Evolutionary conservation across 2,888 invertebrate species (phyloP), one percentile per base, ranked within the genome.

Genomic region (Drosophila seclusa): DNA sequence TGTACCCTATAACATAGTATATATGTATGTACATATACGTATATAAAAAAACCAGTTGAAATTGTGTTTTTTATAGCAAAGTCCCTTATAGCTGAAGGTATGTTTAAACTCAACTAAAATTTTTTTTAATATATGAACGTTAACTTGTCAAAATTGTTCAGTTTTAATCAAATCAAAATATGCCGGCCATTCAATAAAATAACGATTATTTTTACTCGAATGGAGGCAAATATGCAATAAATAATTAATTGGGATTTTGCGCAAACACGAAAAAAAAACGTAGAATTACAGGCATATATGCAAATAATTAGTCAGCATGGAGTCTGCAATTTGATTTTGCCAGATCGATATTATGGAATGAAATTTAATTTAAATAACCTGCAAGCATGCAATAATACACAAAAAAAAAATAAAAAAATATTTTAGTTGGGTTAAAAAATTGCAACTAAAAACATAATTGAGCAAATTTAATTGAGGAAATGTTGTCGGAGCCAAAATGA

Each of bases 161-260:
- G 63, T 59, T 75, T 76, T 82, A 84, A 87, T 82, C 72, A 73
- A 87, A 87, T 87, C 67, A 83, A 80, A 80, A 79, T 75, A 62
- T 65, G 38, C 45, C 64, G 52, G 36, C 31, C 50, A 48, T 67
- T 16, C 52, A 36, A 61, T 48, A 34, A 48, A 60, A 42, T 18
- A 62, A 32, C 54, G 11, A 24, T 54, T 53, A 31, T 42, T 29
- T 52, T 53, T 13, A 34, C 13, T 36, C 34, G 38, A 40, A 38
- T 40, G 13, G 8, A 40, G 8, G 3, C 24, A 58, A 34, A 52
- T 38, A n/a, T 27, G 52, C 32, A 67, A 80, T 64, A 73, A 82
- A 80, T 76, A 74, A 62, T 78, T 59, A 50, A 77, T 66, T 69
- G 49, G 27, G 18, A 53, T 64, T 68, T 59, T 36, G 38, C 7